These are phyloP conservation scores for Idaea aversata DNA, from an alignment of 2,888 invertebrate genomes.

Conservation along the genomic window DNA sequence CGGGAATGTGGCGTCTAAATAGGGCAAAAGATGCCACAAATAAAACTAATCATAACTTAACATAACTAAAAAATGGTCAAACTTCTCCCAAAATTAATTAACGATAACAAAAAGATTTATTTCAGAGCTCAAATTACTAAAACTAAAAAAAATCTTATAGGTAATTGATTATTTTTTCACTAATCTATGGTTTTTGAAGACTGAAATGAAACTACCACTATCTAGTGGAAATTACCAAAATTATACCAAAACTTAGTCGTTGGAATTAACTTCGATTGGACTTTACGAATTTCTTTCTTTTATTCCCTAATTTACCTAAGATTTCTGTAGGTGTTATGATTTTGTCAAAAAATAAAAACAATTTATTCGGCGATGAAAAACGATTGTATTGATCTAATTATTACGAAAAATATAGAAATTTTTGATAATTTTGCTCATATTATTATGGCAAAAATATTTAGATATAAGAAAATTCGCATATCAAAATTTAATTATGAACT, in stretches of 20 bases:
- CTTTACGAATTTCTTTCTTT: not conserved
- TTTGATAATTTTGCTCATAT: not conserved
- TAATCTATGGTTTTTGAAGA: conserved; percentile 18
- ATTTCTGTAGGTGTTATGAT: not conserved
- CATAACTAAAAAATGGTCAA: no score
- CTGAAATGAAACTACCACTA: conserved; percentile 22
- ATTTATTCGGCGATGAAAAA: not conserved
- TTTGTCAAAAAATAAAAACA: not conserved
- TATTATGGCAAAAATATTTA: not conserved
- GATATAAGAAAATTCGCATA: not conserved
- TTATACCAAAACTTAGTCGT: conserved; percentile 27
- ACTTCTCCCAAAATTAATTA: no score
- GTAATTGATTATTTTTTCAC: not conserved
- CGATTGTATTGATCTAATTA: not conserved
- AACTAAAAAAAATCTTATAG: not conserved
- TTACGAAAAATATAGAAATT: not conserved
- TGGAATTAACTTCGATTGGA: conserved; percentile 12
- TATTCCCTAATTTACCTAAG: not conserved
- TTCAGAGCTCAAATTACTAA: not conserved
- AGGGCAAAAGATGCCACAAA: no score
- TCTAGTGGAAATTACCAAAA: conserved; percentile 27
- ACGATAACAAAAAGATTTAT: not conserved
- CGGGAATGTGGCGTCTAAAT: no score
- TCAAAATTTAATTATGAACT: not conserved
- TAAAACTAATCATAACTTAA: no score